Percentiles rank a stretch among this genome's conserved stretches.
phyloP scores from a whole-genome alignment of 2,797 vertebrate genomes.

The Micromesistius poutassou region DNA sequence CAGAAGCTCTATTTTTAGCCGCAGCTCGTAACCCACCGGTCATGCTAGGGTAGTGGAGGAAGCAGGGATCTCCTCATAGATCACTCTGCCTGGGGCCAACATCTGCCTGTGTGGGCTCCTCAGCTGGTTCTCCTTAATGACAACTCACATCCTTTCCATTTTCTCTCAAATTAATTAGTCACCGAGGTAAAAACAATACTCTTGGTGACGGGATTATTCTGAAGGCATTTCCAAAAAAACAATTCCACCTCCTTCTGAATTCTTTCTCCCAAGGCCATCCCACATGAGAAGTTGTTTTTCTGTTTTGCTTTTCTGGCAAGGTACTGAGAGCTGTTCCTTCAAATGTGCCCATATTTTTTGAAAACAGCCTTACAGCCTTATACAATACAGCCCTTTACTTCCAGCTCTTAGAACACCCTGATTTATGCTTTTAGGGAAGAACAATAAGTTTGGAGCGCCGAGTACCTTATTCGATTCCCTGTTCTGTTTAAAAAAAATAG shows the following conservation, averaged over 20 bases:
- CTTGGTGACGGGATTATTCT: not conserved
- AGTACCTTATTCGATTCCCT: not conserved
- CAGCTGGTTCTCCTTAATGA: not conserved
- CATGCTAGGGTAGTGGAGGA: not conserved
- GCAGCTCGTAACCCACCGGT: not conserved
- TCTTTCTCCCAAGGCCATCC: not conserved
- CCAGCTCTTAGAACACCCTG: not conserved
- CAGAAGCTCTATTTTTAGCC: not conserved
- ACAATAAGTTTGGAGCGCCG: not conserved
- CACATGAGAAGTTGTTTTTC: not conserved
- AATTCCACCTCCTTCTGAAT: not conserved
- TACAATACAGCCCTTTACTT: not conserved
- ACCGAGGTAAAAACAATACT: not conserved
- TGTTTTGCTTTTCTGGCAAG: not conserved
- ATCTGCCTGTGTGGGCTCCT: not conserved
- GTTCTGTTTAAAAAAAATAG: not conserved
- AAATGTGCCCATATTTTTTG: not conserved
- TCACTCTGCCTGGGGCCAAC: not conserved
- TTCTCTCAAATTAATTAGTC: not conserved
- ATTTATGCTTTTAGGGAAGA: slow-evolving; percentile 2
- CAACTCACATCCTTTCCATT: not conserved
- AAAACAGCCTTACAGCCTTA: not conserved
- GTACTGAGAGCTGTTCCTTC: not conserved
- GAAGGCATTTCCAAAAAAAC: not conserved
- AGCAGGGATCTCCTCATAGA: not conserved